A percentile compares a stretch with the other conserved stretches of the same genome.
Evolutionary conservation across 2,113 vertebrate genomes (phyloP).

Genomic region (Garra rufa): DNA sequence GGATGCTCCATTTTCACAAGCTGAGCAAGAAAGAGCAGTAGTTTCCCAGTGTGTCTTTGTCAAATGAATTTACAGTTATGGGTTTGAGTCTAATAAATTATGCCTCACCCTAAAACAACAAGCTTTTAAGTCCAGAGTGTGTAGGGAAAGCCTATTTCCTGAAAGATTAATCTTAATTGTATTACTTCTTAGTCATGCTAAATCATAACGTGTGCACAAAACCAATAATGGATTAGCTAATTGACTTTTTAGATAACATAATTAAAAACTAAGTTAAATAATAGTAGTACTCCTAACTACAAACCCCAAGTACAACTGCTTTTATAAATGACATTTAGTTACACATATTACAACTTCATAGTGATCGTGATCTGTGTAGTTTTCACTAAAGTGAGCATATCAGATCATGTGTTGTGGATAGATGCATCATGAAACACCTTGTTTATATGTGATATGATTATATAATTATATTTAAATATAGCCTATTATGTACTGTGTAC

Average conservation of each 20-base stretch:
- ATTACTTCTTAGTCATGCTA: background rate
- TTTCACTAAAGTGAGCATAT: too few relatives aligned
- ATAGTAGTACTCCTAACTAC: too few relatives aligned
- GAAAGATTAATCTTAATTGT: background rate
- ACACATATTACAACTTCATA: too few relatives aligned
- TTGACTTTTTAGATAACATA: background rate
- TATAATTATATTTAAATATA: background rate
- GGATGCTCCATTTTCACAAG: constrained; percentile 48
- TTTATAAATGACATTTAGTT: too few relatives aligned
- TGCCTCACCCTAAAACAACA: background rate
- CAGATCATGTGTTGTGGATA: too few relatives aligned
- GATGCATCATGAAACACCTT: too few relatives aligned
- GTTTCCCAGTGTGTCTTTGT: background rate
- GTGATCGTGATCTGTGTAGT: too few relatives aligned
- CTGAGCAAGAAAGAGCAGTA: background rate
- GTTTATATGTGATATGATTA: background rate
- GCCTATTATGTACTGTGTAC: too few relatives aligned
- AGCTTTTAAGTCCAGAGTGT: too few relatives aligned
- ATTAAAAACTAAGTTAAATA: background rate
- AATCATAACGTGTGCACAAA: background rate
- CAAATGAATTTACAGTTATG: background rate
- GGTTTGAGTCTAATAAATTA: background rate
- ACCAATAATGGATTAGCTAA: background rate
- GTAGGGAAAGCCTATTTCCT: background rate
- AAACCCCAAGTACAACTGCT: too few relatives aligned